A percentile compares a stretch with the other conserved stretches of the same genome.
phyloP scores from a whole-genome alignment of 2,113 vertebrate species.

The Phalacrocorax aristotelis region DNA sequence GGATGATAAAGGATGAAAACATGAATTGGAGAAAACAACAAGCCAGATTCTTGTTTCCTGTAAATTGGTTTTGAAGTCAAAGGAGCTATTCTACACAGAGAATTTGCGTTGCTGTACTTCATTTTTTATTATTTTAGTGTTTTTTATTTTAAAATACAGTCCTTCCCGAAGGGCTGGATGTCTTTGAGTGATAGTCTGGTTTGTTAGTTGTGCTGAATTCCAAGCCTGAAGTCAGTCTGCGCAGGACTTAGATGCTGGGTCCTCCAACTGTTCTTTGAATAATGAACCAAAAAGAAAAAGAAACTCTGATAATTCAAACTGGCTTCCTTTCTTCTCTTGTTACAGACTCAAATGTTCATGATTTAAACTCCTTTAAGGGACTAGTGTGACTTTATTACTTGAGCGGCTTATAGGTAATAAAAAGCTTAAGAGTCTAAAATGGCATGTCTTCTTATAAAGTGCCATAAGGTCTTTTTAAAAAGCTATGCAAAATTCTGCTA shows the following conservation, averaged over 20 bases:
- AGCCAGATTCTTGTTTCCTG: neutral
- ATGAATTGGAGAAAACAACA: neutral
- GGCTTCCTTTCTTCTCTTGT: neutral
- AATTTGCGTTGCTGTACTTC: neutral
- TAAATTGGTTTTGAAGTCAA: neutral
- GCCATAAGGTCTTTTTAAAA: neutral
- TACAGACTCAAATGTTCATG: neutral
- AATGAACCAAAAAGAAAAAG: neutral
- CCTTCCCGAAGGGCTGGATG: neutral
- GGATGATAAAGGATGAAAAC: neutral
- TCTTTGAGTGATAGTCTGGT: neutral
- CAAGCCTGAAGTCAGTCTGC: neutral
- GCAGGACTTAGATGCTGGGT: neutral
- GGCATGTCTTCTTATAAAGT: neutral
- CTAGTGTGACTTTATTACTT: neutral
- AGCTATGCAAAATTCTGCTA: neutral
- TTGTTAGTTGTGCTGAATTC: neutral
- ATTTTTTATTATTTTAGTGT: neutral
- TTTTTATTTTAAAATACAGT: neutral
- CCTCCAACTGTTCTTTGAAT: neutral
- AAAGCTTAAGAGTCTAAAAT: neutral
- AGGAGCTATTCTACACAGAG: neutral
- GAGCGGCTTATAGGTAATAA: neutral
- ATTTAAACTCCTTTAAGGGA: neutral
- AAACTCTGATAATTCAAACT: neutral